Conservation (phyloP, 2,113 vertebrate species). For the Shinisaurus crocodilurus region DNA sequence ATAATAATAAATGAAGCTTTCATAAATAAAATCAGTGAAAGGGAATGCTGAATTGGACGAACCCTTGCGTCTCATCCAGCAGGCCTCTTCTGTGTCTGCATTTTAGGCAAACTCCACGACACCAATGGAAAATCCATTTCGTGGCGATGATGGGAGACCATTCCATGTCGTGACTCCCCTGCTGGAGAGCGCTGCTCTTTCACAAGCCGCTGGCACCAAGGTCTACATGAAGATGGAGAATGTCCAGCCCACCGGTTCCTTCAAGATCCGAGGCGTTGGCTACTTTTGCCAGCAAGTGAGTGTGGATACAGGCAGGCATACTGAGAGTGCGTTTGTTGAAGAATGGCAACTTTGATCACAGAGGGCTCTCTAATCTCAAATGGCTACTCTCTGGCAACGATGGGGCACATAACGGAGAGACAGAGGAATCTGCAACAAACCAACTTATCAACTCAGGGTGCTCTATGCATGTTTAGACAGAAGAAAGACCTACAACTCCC, state of each 20-base stretch:
- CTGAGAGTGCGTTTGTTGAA: too few relatives aligned
- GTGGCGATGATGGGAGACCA: neutral
- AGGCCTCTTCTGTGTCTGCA: neutral
- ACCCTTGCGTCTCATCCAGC: too few relatives aligned
- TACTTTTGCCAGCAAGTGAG: constrained; percentile 88
- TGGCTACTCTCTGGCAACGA: too few relatives aligned
- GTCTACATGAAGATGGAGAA: constrained; percentile 92
- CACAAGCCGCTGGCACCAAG: constrained; percentile 75
- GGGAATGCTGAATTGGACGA: neutral
- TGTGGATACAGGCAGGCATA: neutral
- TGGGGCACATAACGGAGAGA: too few relatives aligned
- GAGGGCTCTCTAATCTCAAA: too few relatives aligned
- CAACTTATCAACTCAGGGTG: too few relatives aligned
- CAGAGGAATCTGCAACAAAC: too few relatives aligned
- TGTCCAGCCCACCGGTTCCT: constrained; percentile 88
- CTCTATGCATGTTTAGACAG: too few relatives aligned
- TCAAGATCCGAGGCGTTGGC: constrained; percentile 94
- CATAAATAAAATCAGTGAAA: neutral
- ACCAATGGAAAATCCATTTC: accelerated
- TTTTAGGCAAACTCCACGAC: neutral
- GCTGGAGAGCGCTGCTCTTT: constrained; percentile 85
- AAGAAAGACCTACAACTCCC: too few relatives aligned
- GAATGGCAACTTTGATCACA: too few relatives aligned
- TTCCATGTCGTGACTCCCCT: constrained; percentile 85
- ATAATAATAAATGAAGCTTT: too few relatives aligned